phyloP scores from a whole-genome alignment of 2,113 vertebrate genomes.

The Mastomys coucha region DNA sequence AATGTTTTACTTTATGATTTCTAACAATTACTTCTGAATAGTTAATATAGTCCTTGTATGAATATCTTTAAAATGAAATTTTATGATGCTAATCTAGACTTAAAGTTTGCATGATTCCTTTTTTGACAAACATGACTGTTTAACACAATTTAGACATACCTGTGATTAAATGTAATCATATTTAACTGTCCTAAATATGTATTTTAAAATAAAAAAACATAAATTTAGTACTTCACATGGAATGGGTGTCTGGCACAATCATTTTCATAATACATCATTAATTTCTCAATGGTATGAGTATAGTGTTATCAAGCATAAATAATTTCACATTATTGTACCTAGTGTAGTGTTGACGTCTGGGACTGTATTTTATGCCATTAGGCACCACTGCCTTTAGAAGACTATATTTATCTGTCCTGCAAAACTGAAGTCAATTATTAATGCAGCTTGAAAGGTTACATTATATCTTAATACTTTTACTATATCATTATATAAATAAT shows the following conservation, averaged over 20 bases:
- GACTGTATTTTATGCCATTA: neutral
- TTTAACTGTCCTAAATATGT: neutral
- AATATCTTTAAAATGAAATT: conserved; percentile 12
- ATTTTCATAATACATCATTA: neutral
- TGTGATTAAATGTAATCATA: neutral
- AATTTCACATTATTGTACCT: neutral
- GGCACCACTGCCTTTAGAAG: neutral
- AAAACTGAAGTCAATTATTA: conserved; percentile 54
- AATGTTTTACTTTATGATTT: neutral
- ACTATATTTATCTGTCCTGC: neutral
- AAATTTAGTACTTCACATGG: neutral
- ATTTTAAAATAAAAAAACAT: conserved; percentile 5
- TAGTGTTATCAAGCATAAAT: neutral
- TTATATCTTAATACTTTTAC: neutral
- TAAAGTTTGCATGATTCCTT: neutral
- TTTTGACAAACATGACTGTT: neutral
- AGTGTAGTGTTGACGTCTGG: neutral
- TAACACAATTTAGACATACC: neutral
- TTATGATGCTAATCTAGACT: neutral
- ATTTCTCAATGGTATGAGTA: neutral
- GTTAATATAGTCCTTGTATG: neutral
- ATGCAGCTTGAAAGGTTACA: neutral
- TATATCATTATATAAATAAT: conserved; percentile 29
- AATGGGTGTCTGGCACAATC: neutral
- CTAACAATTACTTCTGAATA: neutral